Conservation (phyloP, 2,113 vertebrate species). For the Chamaea fasciata region DNA sequence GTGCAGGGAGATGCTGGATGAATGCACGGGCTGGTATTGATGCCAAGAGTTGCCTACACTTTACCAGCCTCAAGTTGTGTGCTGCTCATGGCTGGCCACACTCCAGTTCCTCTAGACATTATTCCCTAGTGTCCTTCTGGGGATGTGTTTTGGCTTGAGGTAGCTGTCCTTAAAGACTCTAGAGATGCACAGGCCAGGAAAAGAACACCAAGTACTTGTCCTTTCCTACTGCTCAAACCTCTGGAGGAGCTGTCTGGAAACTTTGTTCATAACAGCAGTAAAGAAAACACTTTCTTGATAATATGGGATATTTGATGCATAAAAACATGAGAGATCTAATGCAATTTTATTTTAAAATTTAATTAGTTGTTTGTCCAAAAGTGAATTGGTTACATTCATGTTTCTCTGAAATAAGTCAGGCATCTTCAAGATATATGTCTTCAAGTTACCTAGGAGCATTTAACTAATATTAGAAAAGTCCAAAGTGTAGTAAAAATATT, state of each 20-base stretch:
- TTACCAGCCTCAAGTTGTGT: background rate
- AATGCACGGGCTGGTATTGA: background rate
- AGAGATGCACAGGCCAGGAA: background rate
- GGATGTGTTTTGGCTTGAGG: background rate
- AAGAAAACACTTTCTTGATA: background rate
- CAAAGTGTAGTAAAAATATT: background rate
- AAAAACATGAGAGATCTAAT: background rate
- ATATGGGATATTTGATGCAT: background rate
- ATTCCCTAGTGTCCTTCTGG: background rate
- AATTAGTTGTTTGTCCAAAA: background rate
- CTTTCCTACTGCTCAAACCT: background rate
- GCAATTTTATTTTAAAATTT: background rate
- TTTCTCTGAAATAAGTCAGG: background rate
- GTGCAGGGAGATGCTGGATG: background rate
- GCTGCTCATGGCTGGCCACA: background rate
- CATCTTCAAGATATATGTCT: background rate
- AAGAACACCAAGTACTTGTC: background rate
- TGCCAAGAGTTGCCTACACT: background rate
- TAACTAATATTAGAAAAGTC: background rate
- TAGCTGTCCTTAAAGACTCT: background rate
- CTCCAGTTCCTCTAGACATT: background rate
- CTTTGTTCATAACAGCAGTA: background rate
- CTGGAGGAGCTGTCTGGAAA: background rate
- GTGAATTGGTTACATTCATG: background rate
- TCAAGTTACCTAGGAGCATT: background rate